Base-by-base conservation (phyloP, 2,113 vertebrate species). In the Festucalex cinctus region DNA sequence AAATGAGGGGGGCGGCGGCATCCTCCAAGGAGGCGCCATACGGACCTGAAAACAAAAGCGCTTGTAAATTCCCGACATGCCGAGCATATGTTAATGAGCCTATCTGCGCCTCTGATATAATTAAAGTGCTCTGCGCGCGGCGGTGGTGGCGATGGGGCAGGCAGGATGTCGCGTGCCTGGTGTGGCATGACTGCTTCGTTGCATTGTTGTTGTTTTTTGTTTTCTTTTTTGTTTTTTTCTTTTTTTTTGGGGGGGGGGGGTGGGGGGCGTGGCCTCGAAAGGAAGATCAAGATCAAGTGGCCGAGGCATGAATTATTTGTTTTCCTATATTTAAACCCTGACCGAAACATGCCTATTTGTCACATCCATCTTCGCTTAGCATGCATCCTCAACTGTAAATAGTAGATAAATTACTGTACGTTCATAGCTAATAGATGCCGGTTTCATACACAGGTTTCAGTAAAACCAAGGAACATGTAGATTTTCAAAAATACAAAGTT, bases 41-140 rank as follows among this genome's bases (percentile, higher is more conserved):
- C 79, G 80, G 85, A 77, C 71, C 82, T 83, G 80, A 82, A 73
- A 77, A 84, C 75, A 84, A 84, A 77, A 79, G 73, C 70, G 74
- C 76, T 85, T 86, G 81, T 85, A 90, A 78, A 88, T 88, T 90
- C 84, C 79, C 82, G 83, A 85, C 88, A 89, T 86, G 82, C 79
- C 83, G 69, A 79, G 84, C 82, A 73, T 89, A 91, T 91, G 90
- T 88, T 91, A 90, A 93, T 91, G 85, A 88, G 87, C 72, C 75
- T 80, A 83, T 88, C 83, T 89, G 75, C 66, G 35, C 43, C 77
- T 83, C 82, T 89, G 88, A 90, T 91, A 88, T 88, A 90, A 91
- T 90, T 91, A 91, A 83, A n/a, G n/a, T n/a, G n/a, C n/a, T n/a
- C n/a, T n/a, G n/a, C 73, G 81, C 26, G 83, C 83, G 82, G 22